Conservation (phyloP, 2,113 vertebrate species). For the Anolis carolinensis region DNA sequence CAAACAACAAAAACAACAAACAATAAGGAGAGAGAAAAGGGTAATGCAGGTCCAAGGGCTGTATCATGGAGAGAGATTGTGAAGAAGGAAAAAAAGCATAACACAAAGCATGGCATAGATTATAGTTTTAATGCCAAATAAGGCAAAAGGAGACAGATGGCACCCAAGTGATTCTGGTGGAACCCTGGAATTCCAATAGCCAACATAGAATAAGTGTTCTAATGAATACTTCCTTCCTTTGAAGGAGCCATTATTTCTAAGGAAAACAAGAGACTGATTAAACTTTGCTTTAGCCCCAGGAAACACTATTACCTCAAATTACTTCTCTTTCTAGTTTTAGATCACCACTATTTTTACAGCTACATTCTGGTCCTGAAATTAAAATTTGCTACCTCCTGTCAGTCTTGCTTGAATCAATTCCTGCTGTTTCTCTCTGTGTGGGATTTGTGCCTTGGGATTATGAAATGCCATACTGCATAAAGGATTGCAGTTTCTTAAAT, state of each 20-base stretch:
- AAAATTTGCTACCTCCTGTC: background rate
- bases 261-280: background rate
- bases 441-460: background rate
- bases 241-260: background rate
- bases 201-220: background rate
- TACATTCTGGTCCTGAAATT: slow-evolving; percentile 24
- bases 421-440: slow-evolving; percentile 4
- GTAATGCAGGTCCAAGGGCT: background rate
- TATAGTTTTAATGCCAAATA: background rate
- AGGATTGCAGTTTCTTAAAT: slow-evolving; percentile 18
- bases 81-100: background rate
- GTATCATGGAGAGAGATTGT: background rate
- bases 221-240: background rate
- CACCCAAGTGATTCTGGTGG: background rate
- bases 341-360: background rate
- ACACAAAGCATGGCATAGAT: background rate
- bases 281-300: background rate
- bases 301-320: background rate
- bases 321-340: slow-evolving; percentile 2
- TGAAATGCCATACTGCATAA: slow-evolving; percentile 14
- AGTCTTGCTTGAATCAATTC: background rate
- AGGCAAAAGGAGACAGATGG: background rate
- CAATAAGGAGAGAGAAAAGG: background rate
- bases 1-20: background rate
- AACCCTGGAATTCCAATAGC: background rate